These are phyloP conservation scores for Odocoileus hemionus DNA, from an alignment of 2,113 vertebrate species.

Conservation along the genomic window DNA sequence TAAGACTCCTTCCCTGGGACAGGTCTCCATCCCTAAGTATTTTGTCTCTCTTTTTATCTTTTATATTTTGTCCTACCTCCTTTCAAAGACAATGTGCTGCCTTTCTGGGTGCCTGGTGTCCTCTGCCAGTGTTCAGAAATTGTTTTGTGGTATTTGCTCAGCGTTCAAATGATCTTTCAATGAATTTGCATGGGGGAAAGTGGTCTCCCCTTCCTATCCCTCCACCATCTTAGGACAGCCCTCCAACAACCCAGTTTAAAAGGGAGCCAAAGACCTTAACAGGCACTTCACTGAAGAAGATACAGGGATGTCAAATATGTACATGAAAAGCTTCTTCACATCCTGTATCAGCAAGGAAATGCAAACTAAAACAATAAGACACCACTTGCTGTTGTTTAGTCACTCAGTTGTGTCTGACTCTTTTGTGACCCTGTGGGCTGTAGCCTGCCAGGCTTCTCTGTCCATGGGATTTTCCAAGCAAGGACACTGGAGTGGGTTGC, in stretches of 20 bases:
- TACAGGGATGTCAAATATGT: not conserved
- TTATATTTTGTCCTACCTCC: not conserved
- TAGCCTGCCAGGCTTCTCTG: not conserved
- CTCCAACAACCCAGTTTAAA: not conserved
- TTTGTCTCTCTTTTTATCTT: not conserved
- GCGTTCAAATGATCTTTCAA: not conserved
- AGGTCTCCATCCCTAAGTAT: not conserved
- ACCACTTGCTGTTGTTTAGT: not conserved
- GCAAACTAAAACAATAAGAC: not conserved
- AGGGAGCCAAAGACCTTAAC: not conserved
- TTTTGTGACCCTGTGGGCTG: not conserved
- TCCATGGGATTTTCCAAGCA: not conserved
- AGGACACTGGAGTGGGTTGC: not conserved
- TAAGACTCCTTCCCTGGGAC: not conserved
- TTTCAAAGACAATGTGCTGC: not conserved
- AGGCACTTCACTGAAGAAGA: not conserved
- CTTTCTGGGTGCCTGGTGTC: not conserved
- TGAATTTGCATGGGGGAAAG: not conserved
- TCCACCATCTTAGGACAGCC: not conserved
- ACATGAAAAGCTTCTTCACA: not conserved
- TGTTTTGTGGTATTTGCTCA: not conserved
- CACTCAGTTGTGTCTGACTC: not conserved
- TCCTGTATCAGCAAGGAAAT: not conserved
- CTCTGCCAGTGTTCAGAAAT: not conserved
- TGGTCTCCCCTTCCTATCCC: not conserved